Base-by-base conservation (phyloP, 2,888 invertebrate genomes). In the Trissonchulus latispiculum region DNA sequence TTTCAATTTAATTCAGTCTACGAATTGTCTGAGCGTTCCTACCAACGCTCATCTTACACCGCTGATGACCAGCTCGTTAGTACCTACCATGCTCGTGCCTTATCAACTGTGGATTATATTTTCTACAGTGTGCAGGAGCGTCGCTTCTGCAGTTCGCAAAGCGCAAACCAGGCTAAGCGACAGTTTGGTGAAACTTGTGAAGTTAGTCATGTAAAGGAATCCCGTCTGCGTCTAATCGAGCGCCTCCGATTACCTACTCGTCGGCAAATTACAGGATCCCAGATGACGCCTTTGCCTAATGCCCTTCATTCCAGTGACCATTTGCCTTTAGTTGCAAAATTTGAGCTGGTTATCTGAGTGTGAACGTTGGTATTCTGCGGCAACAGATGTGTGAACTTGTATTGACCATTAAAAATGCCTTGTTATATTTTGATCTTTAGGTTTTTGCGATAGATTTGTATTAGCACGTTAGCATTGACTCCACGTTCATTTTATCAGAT, bases 21-120 rank as follows among this genome's bases (percentile, higher is more conserved):
- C n/a, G n/a, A n/a, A n/a, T n/a, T n/a, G n/a, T n/a, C n/a, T n/a
- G n/a, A n/a, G n/a, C n/a, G n/a, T n/a, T n/a, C n/a, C n/a, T n/a
- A n/a, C n/a, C n/a, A n/a, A n/a, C n/a, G n/a, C n/a, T n/a, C n/a
- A n/a, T n/a, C n/a, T n/a, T n/a, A n/a, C n/a, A n/a, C n/a, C n/a
- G n/a, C n/a, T n/a, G n/a, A n/a, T n/a, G n/a, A n/a, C n/a, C n/a
- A n/a, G n/a, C n/a, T n/a, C n/a, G 91, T 89, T 0, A 90, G 93
- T 2, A 92, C 93, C 0, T 88, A 86, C 82, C 94, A 94, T 72
- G 29, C 62, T 80, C 85, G 88, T 70, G 81, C 84, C 67, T 91
- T 91, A 90, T 84, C 89, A 72, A 90, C 89, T 0, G 94, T 95
- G 0, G 95, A 96, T 85, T 95, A 94, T 81, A 93, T 96, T 75